Base-by-base conservation (phyloP, 2,888 invertebrate species). In the Chaitophorus viminalis region DNA sequence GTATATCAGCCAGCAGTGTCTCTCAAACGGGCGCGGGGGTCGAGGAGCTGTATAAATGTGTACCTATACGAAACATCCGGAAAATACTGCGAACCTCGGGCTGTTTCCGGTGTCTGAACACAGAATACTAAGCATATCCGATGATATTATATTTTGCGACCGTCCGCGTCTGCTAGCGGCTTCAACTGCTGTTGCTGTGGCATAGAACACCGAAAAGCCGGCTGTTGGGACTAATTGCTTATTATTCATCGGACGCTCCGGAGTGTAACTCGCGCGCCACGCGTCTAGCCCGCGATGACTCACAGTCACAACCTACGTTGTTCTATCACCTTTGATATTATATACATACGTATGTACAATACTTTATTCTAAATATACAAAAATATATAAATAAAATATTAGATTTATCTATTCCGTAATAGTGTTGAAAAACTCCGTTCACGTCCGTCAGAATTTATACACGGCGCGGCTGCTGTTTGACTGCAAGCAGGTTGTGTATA, bases 141-240 rank as follows among this genome's bases (percentile, higher is more conserved):
- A 60, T 60, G n/a, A n/a, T n/a, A n/a, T n/a, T n/a, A 21, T 65
- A 46, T 81, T 46, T 81, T 8, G 81, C 81, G 29, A 46, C 11
- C 65, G n/a, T 68, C 33, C n/a, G 29, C 46, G 14, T 46, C 46
- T 14, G 46, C 46, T 46, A 14, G 46, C 46, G 46, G 46, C 46
- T 46, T 46, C 46, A 11, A 46, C 46, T 14, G 46, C 11, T 46
- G 46, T 18, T 1, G 46, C 36, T 14, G 54, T 9, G 17, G 46
- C 46, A 3, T 33, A 5, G 33, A 33, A 31, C 54, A n/a, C 17
- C 36, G 25, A 54, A 21, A 60, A 65, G n/a, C 39, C 81, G 29
- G 18, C 81, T 39, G 65, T 81, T 46, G 2, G n/a, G 68, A 81
- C 81, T 81, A 81, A 81, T 81, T 68, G 25, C 68, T 81, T n/a